These are phyloP conservation scores for Sebastolobus alascanus DNA, from an alignment of 2,797 vertebrate species.

Conservation along the genomic window DNA sequence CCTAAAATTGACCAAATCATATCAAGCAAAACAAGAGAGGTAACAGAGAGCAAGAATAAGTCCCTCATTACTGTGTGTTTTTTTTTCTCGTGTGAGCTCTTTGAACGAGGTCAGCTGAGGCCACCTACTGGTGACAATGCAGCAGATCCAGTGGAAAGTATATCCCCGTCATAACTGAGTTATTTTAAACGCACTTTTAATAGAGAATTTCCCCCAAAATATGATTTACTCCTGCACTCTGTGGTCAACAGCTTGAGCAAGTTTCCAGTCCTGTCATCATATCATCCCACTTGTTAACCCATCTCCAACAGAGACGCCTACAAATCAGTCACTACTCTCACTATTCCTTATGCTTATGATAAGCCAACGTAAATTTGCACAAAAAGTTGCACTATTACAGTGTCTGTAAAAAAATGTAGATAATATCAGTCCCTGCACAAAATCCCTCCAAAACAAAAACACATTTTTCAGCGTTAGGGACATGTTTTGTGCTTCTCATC, in stretches of 20 bases:
- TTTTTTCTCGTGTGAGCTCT: not conserved
- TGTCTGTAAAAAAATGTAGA: not conserved
- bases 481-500: not conserved
- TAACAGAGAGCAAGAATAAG: not conserved
- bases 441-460: not conserved
- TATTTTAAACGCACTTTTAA: not conserved
- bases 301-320: not conserved
- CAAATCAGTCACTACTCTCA: not conserved
- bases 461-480: not conserved
- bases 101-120: slow-evolving; percentile 19
- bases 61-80: not conserved
- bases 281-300: not conserved
- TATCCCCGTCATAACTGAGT: not conserved
- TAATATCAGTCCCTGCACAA: too few species aligned
- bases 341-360: not conserved
- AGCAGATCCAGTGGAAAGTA: not conserved
- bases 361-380: not conserved
- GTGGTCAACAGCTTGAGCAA: not conserved
- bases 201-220: too few species aligned
- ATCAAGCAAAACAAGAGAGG: not conserved
- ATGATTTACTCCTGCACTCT: too few species aligned
- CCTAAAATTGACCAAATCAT: not conserved
- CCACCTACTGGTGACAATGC: slow-evolving; percentile 33
- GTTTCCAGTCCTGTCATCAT: not conserved
- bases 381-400: not conserved